Conservation (phyloP, 2,113 vertebrate genomes). For the Prolemur simus region DNA sequence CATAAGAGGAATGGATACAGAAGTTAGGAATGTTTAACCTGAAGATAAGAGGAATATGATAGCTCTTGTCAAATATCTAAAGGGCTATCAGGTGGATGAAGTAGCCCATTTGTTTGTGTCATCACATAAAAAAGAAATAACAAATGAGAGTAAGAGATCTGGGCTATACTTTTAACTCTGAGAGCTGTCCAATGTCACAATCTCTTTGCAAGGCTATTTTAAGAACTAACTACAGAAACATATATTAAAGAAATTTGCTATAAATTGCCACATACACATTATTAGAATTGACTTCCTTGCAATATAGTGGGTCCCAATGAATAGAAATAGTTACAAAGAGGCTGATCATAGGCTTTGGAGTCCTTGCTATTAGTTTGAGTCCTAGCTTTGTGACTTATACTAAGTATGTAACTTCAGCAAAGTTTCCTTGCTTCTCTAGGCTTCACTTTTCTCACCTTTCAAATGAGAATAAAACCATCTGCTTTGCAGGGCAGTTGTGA, state of each 20-base stretch:
- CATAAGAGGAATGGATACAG: background rate
- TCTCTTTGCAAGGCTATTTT: background rate
- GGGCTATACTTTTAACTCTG: background rate
- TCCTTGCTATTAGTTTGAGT: background rate
- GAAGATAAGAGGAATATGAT: background rate
- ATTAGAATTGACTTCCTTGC: background rate
- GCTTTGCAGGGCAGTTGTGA: background rate
- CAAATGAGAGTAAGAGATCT: background rate
- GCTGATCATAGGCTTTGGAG: background rate
- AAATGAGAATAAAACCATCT: background rate
- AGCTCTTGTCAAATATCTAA: constrained; percentile 25
- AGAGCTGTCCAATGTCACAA: background rate
- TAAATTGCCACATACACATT: background rate
- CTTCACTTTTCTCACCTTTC: constrained; percentile 8
- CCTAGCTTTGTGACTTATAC: background rate
- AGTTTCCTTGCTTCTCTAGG: background rate
- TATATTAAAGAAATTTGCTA: background rate
- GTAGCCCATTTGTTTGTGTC: background rate
- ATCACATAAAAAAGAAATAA: background rate
- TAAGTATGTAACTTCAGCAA: constrained; percentile 28
- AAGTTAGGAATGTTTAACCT: constrained; percentile 37
- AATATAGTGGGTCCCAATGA: background rate
- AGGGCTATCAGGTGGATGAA: background rate
- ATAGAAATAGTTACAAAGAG: background rate
- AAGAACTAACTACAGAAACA: background rate